Percentiles rank a stretch among this genome's conserved stretches.
Conservation (phyloP, 2,113 vertebrate species). For the Esox niger region DNA sequence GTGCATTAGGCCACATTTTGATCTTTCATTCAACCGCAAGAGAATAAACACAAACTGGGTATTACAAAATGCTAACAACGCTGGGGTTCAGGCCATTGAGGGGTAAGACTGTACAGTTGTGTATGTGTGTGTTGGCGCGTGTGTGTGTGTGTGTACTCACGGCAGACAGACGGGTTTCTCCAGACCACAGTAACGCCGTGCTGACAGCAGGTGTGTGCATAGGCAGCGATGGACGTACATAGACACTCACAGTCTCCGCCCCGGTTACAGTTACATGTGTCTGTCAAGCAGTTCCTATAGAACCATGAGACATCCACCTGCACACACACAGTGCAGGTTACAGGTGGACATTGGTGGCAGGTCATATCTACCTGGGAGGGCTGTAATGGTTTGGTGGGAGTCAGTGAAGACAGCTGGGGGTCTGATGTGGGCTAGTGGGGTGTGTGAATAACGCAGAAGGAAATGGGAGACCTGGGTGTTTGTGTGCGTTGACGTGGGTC, state of each 20-base stretch:
- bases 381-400: slow-evolving; percentile 24
- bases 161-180: slow-evolving; percentile 85
- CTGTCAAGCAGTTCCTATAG: slow-evolving; percentile 95
- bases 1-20: too few species aligned
- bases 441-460: background rate
- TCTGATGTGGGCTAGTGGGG: background rate
- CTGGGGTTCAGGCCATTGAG: too few species aligned
- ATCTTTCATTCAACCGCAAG: too few species aligned
- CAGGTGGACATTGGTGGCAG: background rate
- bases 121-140: too few species aligned
- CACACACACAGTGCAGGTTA: background rate
- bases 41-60: too few species aligned
- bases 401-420: too few species aligned
- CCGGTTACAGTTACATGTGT: slow-evolving; percentile 95
- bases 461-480: background rate
- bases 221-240: slow-evolving; percentile 93
- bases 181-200: slow-evolving; percentile 86
- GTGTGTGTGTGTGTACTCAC: slow-evolving; percentile 72
- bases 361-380: slow-evolving; percentile 30
- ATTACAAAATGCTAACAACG: too few species aligned
- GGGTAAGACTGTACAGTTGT: too few species aligned
- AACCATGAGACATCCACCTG: slow-evolving; percentile 98
- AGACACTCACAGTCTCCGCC: slow-evolving; percentile 96
- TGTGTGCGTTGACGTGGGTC: slow-evolving; percentile 19
- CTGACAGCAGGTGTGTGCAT: slow-evolving; percentile 95